Evolutionary conservation across 2,888 invertebrate genomes (phyloP).

Genomic region (Boloria selene): DNA sequence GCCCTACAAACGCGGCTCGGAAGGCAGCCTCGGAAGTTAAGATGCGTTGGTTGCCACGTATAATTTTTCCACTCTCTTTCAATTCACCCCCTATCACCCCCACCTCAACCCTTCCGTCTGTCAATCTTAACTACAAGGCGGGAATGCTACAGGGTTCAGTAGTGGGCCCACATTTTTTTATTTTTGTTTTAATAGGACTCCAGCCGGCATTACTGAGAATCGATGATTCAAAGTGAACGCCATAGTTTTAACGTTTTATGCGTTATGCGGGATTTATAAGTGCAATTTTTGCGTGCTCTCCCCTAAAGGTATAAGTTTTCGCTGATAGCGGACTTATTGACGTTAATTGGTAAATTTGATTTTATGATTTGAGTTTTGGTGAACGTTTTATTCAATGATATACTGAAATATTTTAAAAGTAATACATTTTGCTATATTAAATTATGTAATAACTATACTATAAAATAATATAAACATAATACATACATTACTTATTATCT

Average conservation of each 20-base stretch:
- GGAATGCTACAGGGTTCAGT: conserved; percentile 68
- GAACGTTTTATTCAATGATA: conserved; percentile 13
- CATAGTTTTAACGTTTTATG: conserved; percentile 44
- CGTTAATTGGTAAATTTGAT: conserved; percentile 40
- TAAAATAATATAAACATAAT: no score
- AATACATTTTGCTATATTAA: no score
- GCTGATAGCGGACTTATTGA: conserved; percentile 40
- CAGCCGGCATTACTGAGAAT: conserved; percentile 59
- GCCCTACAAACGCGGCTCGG: conserved; percentile 55
- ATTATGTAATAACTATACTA: no score
- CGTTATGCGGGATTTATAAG: conserved; percentile 41
- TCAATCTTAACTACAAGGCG: conserved; percentile 80
- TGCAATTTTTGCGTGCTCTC: conserved; percentile 38
- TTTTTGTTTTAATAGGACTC: conserved; percentile 69
- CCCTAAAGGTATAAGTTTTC: conserved; percentile 30
- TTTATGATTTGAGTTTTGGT: conserved; percentile 32
- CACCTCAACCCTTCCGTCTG: conserved; percentile 77
- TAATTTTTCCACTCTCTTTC: conserved; percentile 80
- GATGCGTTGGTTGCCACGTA: conserved; percentile 80
- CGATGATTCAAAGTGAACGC: conserved; percentile 59
- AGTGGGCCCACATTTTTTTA: conserved; percentile 67
- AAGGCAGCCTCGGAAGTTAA: conserved; percentile 75
- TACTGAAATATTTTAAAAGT: no score
- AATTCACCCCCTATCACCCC: conserved; percentile 65
- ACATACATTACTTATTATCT: no score